Evolutionary conservation across 2,113 vertebrate species (phyloP), one percentile per base, ranked within the genome.

Genomic region (Chionomys nivalis): DNA sequence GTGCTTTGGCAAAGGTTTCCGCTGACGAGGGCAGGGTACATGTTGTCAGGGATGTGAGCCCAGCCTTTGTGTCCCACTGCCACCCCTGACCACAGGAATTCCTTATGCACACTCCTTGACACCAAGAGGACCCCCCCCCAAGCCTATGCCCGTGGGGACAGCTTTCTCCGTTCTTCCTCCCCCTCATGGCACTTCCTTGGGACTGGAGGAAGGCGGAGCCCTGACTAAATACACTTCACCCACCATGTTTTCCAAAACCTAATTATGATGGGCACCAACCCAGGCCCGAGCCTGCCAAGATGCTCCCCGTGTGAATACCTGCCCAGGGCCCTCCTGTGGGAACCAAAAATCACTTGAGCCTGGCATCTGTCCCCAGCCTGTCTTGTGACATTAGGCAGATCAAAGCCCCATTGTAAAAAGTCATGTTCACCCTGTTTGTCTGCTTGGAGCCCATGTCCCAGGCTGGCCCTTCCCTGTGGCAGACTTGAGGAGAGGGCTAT

Each of bases 341-440:
- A 98, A 97, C 93, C 89, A 66, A 78, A 72, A 96, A 97, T 88
- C 77, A 44, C 85, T 4, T 42, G 14, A 81, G 91, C 86, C 97
- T 96, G 78, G 96, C 94, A 3, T 75, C 12, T 85, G 87, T 96
- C 85, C 82, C 97, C 58, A 19, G 68, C 81, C 70, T 95, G 42
- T 93, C 96, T 89, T 47, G 95, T 91, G 94, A 97, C 97, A 95
- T 96, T 16, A 96, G 92, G 83, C 79, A 87, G 98, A 97, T 94
- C 97, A 97, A 97, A 96, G 90, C 95, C 92, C 72, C 75, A 85
- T 72, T 96, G 91, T 95, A 52, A 89, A 89, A 93, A 92, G 96
- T 89, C 87, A 2, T 55, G 97, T 97, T 97, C 95, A 16, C 87
- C n/a, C 85, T 78, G 86, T 73, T 88, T 49, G 8, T 68, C 96